These are phyloP conservation scores for Tubulanus polymorphus DNA, from an alignment of 2,888 invertebrate species.

Conservation along the genomic window DNA sequence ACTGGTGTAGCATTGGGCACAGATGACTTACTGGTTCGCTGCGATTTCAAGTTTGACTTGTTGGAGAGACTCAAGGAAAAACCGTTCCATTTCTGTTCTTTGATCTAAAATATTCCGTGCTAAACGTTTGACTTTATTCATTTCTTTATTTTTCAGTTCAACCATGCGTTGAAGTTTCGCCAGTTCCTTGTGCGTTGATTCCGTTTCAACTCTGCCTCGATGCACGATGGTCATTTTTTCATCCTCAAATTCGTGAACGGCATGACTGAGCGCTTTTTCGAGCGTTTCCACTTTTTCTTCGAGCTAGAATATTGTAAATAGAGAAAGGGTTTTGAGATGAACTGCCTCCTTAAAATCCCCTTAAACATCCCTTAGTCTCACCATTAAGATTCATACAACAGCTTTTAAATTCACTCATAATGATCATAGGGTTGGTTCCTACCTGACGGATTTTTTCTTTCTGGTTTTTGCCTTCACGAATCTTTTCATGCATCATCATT, in stretches of 20 bases:
- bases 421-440: constrained; percentile 2
- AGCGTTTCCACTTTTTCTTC: constrained; percentile 44
- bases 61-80: constrained; percentile 50
- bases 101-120: constrained; percentile 52
- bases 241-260: constrained; percentile 48
- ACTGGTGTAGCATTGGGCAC: no score
- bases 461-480: constrained; percentile 37
- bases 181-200: constrained; percentile 43
- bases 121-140: constrained; percentile 49
- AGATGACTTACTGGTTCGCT: constrained; percentile 45
- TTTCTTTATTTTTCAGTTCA: constrained; percentile 50
- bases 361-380: neutral
- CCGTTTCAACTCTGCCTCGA: constrained; percentile 35
- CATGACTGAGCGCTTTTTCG: constrained; percentile 48
- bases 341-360: no score
- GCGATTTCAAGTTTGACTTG: constrained; percentile 47
- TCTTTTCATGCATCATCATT: constrained; percentile 47
- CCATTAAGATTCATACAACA: neutral
- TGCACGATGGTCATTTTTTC: constrained; percentile 32
- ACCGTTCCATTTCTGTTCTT: constrained; percentile 50
- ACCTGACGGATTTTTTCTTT: constrained; percentile 45
- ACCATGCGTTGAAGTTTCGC: constrained; percentile 46
- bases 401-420: neutral
- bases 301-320: constrained; percentile 30
- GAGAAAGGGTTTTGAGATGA: no score